Percentiles rank a stretch among this genome's conserved stretches.
Evolutionary conservation across 2,113 vertebrate genomes (phyloP).

Genomic region (Rana temporaria): DNA sequence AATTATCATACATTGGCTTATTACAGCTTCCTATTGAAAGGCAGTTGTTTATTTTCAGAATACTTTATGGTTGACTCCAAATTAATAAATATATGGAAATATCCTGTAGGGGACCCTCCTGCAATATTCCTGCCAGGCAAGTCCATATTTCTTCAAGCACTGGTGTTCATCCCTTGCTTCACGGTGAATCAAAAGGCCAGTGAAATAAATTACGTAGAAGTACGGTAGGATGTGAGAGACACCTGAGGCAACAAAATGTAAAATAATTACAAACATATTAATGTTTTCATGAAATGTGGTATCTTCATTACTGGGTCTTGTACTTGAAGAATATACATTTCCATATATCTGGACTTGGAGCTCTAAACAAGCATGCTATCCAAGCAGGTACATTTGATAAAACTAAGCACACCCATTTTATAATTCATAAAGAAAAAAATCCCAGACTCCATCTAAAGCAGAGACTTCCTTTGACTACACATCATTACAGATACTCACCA

Average conservation of each 20-base stretch:
- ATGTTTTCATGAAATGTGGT: too few relatives aligned
- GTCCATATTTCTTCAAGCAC: constrained; percentile 82
- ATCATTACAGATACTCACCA: constrained; percentile 72
- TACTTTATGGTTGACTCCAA: background rate
- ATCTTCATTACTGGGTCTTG: too few relatives aligned
- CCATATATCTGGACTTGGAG: too few relatives aligned
- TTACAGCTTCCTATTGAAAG: too few relatives aligned
- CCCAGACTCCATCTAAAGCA: too few relatives aligned
- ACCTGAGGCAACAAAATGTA: constrained; percentile 65
- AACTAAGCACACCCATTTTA: too few relatives aligned
- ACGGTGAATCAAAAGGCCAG: constrained; percentile 80
- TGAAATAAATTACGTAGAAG: constrained; percentile 87
- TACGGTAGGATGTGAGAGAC: constrained; percentile 83
- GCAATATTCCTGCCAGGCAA: constrained; percentile 87
- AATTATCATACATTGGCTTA: too few relatives aligned
- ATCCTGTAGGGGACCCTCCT: constrained; percentile 85
- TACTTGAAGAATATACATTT: too few relatives aligned
- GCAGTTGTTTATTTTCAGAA: background rate
- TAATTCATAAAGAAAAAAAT: too few relatives aligned
- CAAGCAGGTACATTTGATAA: too few relatives aligned
- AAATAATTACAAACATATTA: background rate
- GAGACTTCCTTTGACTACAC: too few relatives aligned
- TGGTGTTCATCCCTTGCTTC: constrained; percentile 86
- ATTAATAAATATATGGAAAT: constrained; percentile 87
- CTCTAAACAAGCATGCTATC: too few relatives aligned